Base-by-base conservation (phyloP, 2,113 vertebrate genomes). In the Festucalex cinctus region DNA sequence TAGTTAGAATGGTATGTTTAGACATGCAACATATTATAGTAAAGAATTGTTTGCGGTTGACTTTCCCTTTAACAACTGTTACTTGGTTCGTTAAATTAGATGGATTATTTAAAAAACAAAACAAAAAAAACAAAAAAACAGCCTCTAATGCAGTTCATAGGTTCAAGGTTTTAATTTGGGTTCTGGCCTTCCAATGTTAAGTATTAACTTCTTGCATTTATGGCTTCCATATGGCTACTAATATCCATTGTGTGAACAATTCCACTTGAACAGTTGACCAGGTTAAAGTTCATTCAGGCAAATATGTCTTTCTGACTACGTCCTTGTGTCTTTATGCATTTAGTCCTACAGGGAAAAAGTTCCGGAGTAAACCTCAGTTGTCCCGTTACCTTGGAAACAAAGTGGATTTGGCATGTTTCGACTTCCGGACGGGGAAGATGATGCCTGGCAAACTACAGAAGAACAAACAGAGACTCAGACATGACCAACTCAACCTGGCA, bases 311-410 rank as follows among this genome's bases (percentile, higher is more conserved):
- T 66, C 61, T 62, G 26, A 48, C 64, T 63, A 8, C 49, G 8
- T 49, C 37, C 6, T 28, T 37, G 20, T 28, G 9, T 6, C 20
- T 58, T 20, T 36, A 24, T 43, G 65, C 26, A 35, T 46, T 68
- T 71, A 88, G 85, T 76, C 87, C 87, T 1, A 56, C 78, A 68
- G 88, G 88, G 26, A 89, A 89, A 75, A 89, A 89, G 81, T 89
- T 89, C 79, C 37, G 88, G 44, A 88, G 86, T 66, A 88, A 87
- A 46, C 88, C 88, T 61, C 88, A 89, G 71, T 20, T 89, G 73
- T 66, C 85, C 66, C 85, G 88, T 80, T 87, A 86, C 75, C 83
- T 89, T 1, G 88, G 88, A 16, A 87, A 88, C 71, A 41, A 65
- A 1, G 74, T 89, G 62, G 88, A 87, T 56, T 51, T 89, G 79